Evolutionary conservation across 1,140 invertebrate genomes (phyloP).

Genomic region (Zeugodacus cucurbitae): DNA sequence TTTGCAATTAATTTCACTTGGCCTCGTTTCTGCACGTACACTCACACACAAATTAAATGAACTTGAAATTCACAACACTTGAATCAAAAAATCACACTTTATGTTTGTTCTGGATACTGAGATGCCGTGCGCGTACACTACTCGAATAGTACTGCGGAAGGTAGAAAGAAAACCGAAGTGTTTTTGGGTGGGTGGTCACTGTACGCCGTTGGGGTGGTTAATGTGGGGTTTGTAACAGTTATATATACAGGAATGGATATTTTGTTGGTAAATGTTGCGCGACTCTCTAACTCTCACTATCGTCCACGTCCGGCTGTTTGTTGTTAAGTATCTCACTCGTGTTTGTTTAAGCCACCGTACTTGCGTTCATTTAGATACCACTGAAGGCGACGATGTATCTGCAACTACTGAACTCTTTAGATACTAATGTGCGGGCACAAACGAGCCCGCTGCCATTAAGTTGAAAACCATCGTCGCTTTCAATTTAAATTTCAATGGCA

Average conservation of each 20-base stretch:
- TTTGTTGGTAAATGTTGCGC: neutral
- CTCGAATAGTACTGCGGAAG: neutral
- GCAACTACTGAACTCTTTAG: conserved; percentile 29
- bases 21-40: neutral
- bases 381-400: conserved; percentile 17
- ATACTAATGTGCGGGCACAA: neutral
- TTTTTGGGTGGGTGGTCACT: neutral
- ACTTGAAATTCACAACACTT: neutral
- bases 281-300: neutral
- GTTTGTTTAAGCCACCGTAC: neutral
- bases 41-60: neutral
- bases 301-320: neutral
- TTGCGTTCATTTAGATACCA: neutral
- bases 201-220: neutral
- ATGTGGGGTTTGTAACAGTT: neutral
- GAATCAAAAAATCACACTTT: neutral
- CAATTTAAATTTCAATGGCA: conserved; percentile 37
- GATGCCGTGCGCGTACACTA: too few species aligned
- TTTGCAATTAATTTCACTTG: neutral
- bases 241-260: neutral
- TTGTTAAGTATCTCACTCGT: neutral
- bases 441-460: neutral
- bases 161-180: neutral
- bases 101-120: neutral
- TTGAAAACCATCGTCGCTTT: conserved; percentile 6